Evolutionary conservation across 2,113 vertebrate species (phyloP).

Genomic region (Leptosomus discolor): DNA sequence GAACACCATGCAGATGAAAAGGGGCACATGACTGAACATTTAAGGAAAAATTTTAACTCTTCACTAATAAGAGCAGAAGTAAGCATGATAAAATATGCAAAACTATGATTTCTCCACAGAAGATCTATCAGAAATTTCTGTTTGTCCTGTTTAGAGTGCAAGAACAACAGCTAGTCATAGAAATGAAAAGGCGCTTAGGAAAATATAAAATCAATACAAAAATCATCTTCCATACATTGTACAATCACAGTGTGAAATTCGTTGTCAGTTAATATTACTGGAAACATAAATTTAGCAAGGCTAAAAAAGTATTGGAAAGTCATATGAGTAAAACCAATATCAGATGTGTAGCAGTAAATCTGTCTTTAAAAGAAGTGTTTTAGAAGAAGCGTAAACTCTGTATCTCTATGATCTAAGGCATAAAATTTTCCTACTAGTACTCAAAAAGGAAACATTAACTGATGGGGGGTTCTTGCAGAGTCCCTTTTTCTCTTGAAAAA

Average conservation of each 20-base stretch:
- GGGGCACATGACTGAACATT: neutral
- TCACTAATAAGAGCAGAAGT: neutral
- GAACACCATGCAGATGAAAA: neutral
- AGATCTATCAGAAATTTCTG: neutral
- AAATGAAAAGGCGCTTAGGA: neutral
- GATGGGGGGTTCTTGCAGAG: neutral
- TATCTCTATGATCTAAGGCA: neutral
- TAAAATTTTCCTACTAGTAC: neutral
- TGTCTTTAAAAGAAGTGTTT: neutral
- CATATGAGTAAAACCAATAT: neutral
- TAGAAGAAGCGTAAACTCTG: neutral
- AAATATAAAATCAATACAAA: neutral
- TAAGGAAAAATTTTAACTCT: neutral
- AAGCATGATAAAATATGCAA: neutral
- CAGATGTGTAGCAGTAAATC: neutral
- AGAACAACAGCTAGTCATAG: neutral
- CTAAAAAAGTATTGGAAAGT: neutral
- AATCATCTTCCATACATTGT: neutral
- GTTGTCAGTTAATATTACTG: neutral
- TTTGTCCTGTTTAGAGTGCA: neutral
- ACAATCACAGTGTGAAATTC: neutral
- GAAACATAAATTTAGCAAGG: neutral
- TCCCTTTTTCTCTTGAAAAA: neutral
- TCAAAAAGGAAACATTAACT: neutral
- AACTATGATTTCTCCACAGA: neutral